Percentiles rank a stretch among this genome's conserved stretches.
Conservation (phyloP, 2,888 invertebrate genomes). For the Tethea ocularis region DNA sequence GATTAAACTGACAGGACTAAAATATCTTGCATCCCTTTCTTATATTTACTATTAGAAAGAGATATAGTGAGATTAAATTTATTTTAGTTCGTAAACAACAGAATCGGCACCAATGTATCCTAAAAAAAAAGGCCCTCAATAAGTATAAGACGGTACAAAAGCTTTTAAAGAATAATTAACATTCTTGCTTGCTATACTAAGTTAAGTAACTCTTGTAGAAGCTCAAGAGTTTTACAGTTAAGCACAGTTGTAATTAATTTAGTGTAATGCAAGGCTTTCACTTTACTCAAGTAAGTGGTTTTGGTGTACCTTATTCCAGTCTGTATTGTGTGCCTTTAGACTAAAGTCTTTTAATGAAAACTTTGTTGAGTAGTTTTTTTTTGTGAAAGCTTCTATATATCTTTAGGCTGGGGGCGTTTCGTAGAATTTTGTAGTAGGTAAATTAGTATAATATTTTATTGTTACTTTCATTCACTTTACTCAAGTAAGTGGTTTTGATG, state of each 20-base stretch:
- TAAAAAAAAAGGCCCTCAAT: no score
- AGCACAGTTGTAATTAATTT: constrained; percentile 3
- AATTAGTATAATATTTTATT: neutral
- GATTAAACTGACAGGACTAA: no score
- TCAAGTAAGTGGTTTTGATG: neutral
- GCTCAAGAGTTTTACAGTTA: constrained; percentile 2
- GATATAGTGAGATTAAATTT: no score
- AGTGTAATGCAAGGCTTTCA: constrained; percentile 2
- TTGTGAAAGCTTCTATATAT: no score
- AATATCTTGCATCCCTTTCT: no score
- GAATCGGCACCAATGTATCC: no score
- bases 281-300: constrained; percentile 1
- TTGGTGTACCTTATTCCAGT: neutral
- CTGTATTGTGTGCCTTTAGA: neutral
- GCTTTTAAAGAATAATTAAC: constrained; percentile 5
- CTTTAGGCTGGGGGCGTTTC: no score
- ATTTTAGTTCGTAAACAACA: no score
- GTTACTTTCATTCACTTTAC: neutral
- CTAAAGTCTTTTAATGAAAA: neutral
- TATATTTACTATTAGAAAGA: no score
- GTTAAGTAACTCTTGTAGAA: neutral
- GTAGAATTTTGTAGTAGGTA: neutral
- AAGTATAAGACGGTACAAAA: neutral
- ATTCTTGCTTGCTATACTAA: neutral
- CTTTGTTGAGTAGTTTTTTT: neutral